Evolutionary conservation across 2,888 invertebrate species (phyloP).

Genomic region (Drosophila vallismaia): DNA sequence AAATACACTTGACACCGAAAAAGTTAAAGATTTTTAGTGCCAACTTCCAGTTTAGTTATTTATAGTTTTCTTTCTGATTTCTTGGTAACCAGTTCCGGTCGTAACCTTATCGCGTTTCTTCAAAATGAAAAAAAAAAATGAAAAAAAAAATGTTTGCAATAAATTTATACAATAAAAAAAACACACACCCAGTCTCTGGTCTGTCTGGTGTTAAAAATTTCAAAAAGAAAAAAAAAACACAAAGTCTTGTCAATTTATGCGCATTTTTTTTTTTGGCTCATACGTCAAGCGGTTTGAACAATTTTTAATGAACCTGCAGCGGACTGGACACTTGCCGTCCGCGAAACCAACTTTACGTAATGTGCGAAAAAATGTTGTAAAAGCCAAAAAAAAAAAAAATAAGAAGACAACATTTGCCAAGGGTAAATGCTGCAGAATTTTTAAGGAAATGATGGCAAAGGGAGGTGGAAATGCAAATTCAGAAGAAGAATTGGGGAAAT

Average conservation of each 20-base stretch:
- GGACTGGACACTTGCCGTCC: slow-evolving; percentile 25
- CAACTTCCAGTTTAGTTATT: slow-evolving; percentile 37
- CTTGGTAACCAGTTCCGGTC: slow-evolving; percentile 64
- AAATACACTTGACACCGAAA: slow-evolving; percentile 2
- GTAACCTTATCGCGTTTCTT: slow-evolving; percentile 59
- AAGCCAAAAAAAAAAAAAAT: slow-evolving; percentile 12
- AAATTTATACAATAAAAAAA: slow-evolving; percentile 5
- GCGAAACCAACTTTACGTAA: slow-evolving; percentile 31
- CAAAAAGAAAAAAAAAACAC: background rate
- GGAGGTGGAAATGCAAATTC: background rate
- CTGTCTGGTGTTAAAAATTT: slow-evolving; percentile 47
- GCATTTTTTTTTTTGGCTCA: slow-evolving; percentile 43
- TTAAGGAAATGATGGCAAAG: slow-evolving; percentile 24
- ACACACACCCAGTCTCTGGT: slow-evolving; percentile 35
- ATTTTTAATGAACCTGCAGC: slow-evolving; percentile 26
- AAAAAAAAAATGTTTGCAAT: slow-evolving; percentile 28
- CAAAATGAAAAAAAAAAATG: slow-evolving; percentile 40
- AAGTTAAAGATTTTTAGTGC: slow-evolving; percentile 17
- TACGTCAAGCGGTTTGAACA: slow-evolving; percentile 25
- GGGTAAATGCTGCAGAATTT: slow-evolving; percentile 28
- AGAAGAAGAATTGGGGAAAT: slow-evolving; percentile 14
- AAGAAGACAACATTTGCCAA: slow-evolving; percentile 18
- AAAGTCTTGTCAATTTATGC: slow-evolving; percentile 60
- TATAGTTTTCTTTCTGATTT: slow-evolving; percentile 30
- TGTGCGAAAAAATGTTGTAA: slow-evolving; percentile 39